phyloP scores from a whole-genome alignment of 2,113 vertebrate species.

The Lamprologus lemairii region DNA sequence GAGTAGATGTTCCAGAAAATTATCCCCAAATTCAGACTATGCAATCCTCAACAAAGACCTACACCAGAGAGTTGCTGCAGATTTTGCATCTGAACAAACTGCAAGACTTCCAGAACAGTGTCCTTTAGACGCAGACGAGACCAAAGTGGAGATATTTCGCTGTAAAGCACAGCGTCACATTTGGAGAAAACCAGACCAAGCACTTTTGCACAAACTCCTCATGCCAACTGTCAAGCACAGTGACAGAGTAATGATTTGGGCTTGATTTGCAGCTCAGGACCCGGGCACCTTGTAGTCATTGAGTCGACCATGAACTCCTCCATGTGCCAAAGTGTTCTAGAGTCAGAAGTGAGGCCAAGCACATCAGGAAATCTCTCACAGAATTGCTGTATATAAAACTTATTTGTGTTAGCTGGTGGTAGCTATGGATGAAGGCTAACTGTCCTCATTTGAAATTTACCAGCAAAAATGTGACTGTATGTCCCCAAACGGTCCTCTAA shows the following conservation, averaged over 20 bases:
- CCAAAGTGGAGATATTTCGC: accelerated
- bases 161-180: not conserved
- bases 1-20: not conserved
- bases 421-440: not conserved
- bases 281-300: accelerated
- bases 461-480: not conserved
- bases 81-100: not conserved
- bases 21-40: not conserved
- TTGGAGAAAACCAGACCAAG: not conserved
- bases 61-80: not conserved
- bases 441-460: not conserved
- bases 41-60: not conserved
- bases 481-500: not conserved
- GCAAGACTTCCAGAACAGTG: accelerated
- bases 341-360: not conserved
- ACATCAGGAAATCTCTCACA: not conserved
- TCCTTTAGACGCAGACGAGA: not conserved
- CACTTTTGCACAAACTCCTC: not conserved
- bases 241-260: accelerated
- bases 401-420: not conserved
- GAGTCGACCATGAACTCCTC: not conserved
- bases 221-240: too few relatives aligned
- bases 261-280: not conserved
- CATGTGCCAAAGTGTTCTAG: accelerated
- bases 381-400: not conserved